Conservation (phyloP, 2,888 invertebrate genomes). For the Myopa tessellatipennis region DNA sequence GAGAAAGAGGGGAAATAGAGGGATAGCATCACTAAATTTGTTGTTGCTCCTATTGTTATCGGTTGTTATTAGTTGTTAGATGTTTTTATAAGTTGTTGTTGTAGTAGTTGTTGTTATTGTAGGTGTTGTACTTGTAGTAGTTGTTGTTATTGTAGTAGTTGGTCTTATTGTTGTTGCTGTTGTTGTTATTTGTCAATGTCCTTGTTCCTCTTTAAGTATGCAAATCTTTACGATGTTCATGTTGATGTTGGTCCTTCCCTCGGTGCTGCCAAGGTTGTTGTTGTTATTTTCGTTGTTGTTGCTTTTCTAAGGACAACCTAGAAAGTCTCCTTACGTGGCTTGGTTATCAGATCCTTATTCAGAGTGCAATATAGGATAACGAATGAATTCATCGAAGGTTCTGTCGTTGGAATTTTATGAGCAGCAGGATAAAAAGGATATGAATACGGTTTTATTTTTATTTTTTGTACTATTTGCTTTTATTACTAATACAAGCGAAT, state of each 20-base stretch:
- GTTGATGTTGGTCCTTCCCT: too few species aligned
- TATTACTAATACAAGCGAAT: not conserved
- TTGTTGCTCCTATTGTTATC: slow-evolving; percentile 2
- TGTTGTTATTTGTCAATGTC: not conserved
- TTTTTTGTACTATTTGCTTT: not conserved
- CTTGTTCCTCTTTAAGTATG: not conserved
- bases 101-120: not conserved
- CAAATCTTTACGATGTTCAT: not conserved
- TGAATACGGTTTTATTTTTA: not conserved
- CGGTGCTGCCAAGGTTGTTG: too few species aligned
- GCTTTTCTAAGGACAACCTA: slow-evolving; percentile 1
- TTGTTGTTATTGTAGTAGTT: not conserved
- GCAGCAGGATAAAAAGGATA: not conserved
- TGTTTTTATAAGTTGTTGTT: not conserved
- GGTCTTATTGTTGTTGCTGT: not conserved
- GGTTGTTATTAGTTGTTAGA: not conserved
- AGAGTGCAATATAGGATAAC: not conserved
- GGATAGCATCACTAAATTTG: not conserved
- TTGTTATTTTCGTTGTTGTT: not conserved
- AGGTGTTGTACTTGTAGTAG: not conserved
- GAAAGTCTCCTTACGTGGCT: not conserved
- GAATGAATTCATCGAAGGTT: too few species aligned
- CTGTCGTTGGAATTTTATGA: too few species aligned
- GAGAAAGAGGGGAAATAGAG: too few species aligned
- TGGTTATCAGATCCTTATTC: slow-evolving; percentile 8